Conservation (phyloP, 2,888 invertebrate species). For the Osmoderma eremita region DNA sequence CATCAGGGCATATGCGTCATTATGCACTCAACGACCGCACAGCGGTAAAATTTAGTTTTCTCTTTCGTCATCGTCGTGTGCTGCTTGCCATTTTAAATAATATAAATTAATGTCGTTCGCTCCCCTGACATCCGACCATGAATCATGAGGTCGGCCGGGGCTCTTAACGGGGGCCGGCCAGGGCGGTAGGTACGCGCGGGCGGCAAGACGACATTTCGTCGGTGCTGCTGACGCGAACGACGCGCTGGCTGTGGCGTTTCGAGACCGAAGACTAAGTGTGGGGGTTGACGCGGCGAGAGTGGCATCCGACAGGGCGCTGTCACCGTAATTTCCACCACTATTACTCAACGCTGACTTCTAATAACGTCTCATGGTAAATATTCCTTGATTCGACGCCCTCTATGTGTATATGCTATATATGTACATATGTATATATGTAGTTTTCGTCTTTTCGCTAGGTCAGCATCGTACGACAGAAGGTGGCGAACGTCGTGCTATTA, state of each 20-base stretch:
- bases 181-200: conserved; percentile 1
- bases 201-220: conserved; percentile 14
- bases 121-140: conserved; percentile 33
- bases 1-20: too few species aligned
- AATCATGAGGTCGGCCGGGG: conserved; percentile 32
- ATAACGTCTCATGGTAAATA: conserved; percentile 39
- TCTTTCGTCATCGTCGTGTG: conserved; percentile 3
- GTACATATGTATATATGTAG: neutral
- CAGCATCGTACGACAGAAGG: neutral
- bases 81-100: conserved; percentile 33
- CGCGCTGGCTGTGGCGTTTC: neutral
- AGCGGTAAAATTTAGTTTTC: conserved; percentile 21
- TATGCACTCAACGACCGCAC: too few species aligned
- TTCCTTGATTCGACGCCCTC: conserved; percentile 24
- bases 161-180: conserved; percentile 1
- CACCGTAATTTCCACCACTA: conserved; percentile 50
- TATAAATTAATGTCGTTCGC: conserved; percentile 38
- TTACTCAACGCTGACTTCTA: conserved; percentile 50
- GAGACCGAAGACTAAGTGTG: conserved; percentile 8
- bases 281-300: conserved; percentile 34
- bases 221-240: conserved; percentile 1
- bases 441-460: neutral
- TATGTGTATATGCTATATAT: neutral
- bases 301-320: conserved; percentile 42
- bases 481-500: conserved; percentile 14